A percentile compares a stretch with the other conserved stretches of the same genome.
phyloP scores from a whole-genome alignment of 2,888 invertebrate genomes.

The Dryococelus australis region DNA sequence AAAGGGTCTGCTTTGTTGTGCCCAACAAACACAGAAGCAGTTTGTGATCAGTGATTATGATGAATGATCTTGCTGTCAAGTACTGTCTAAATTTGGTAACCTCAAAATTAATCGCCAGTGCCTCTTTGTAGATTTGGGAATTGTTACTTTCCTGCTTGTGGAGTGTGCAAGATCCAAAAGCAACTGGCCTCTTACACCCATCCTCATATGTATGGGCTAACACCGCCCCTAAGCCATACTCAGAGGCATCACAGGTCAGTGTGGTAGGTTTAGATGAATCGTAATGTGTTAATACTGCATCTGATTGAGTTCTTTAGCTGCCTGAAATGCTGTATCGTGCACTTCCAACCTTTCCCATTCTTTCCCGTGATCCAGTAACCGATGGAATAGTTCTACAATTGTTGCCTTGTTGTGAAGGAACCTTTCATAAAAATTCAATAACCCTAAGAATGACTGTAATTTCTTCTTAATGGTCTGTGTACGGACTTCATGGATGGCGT shows the following conservation, averaged over 20 bases:
- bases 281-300: not conserved
- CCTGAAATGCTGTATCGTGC: not conserved
- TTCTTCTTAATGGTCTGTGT: not conserved
- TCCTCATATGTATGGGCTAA: too few relatives aligned
- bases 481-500: not conserved
- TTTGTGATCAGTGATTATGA: too few relatives aligned
- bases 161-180: not conserved
- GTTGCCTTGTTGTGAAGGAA: not conserved
- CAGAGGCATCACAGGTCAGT: too few relatives aligned
- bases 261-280: too few relatives aligned
- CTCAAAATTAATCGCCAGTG: not conserved
- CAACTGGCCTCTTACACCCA: not conserved
- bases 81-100: not conserved
- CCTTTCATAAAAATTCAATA: not conserved
- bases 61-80: not conserved
- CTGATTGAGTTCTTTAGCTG: not conserved
- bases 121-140: not conserved
- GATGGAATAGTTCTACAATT: not conserved
- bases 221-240: too few relatives aligned
- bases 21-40: too few relatives aligned
- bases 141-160: not conserved
- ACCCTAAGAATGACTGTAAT: not conserved
- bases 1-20: too few relatives aligned
- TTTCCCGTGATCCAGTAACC: not conserved
- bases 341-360: not conserved